phyloP scores from a whole-genome alignment of 1,140 invertebrate genomes.

The Sitophilus oryzae region DNA sequence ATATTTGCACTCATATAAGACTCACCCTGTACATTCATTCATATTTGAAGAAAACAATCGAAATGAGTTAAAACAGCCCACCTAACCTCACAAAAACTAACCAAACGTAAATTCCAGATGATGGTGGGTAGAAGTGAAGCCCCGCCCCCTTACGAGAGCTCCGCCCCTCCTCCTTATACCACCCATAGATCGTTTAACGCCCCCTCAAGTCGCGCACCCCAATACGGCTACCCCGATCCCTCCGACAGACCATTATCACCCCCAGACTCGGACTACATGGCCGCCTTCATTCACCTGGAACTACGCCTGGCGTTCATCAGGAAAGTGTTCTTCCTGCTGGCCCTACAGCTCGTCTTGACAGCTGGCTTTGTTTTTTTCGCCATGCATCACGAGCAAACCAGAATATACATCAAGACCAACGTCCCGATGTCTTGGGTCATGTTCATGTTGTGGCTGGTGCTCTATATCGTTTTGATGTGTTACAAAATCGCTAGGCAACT shows the following conservation, averaged over 20 bases:
- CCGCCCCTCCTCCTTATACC: conserved; percentile 14
- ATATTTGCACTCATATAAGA: no score
- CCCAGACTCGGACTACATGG: not conserved
- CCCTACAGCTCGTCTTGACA: conserved; percentile 24
- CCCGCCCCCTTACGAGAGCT: conserved; percentile 16
- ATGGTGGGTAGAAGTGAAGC: conserved; percentile 4
- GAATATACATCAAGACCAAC: conserved; percentile 12
- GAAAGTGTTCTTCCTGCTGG: conserved; percentile 29
- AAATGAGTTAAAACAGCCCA: not conserved
- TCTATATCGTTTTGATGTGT: conserved; percentile 21
- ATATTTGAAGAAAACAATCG: not conserved
- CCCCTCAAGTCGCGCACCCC: not conserved
- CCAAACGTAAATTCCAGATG: conserved; percentile 5
- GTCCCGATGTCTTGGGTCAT: conserved; percentile 9
- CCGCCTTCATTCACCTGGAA: conserved; percentile 3
- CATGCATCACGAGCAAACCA: conserved; percentile 14
- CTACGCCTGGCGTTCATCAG: conserved; percentile 22
- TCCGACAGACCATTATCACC: not conserved
- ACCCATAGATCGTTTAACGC: no score
- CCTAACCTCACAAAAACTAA: no score
- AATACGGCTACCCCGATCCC: not conserved
- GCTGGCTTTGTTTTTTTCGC: conserved; percentile 17
- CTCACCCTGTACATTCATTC: no score
- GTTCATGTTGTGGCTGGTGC: conserved; percentile 1
- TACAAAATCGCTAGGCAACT: conserved; percentile 14